Conservation (phyloP, 2,797 vertebrate species). For the Thamnophis elegans region DNA sequence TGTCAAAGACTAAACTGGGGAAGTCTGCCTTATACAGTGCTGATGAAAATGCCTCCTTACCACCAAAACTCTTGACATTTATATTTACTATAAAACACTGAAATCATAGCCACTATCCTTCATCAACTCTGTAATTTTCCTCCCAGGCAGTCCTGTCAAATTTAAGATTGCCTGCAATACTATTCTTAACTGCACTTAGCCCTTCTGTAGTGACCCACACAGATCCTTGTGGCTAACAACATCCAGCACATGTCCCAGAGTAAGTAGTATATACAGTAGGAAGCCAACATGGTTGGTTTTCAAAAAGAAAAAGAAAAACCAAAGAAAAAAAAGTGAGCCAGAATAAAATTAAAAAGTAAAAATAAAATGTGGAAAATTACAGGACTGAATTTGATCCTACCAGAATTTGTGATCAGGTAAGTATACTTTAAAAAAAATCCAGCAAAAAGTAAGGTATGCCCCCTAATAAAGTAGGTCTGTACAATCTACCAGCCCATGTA, state of each 20-base stretch:
- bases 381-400: background rate
- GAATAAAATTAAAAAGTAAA: background rate
- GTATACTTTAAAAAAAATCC: background rate
- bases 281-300: background rate
- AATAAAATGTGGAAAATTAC: background rate
- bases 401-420: background rate
- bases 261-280: background rate
- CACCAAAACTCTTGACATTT: conserved; percentile 18
- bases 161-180: conserved; percentile 20
- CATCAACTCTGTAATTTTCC: conserved; percentile 28
- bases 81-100: conserved; percentile 22
- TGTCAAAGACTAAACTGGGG: background rate
- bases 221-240: background rate
- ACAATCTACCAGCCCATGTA: background rate
- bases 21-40: background rate
- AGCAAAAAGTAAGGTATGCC: too few species aligned
- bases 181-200: conserved; percentile 17
- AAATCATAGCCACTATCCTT: conserved; percentile 24
- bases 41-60: conserved; percentile 4
- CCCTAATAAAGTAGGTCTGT: background rate
- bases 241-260: background rate
- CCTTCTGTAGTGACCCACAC: conserved; percentile 6
- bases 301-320: background rate
- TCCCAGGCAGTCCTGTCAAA: conserved; percentile 8
- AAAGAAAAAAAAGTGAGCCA: background rate